Evolutionary conservation across 1,140 invertebrate species (phyloP).

Genomic region (Venturia canescens): DNA sequence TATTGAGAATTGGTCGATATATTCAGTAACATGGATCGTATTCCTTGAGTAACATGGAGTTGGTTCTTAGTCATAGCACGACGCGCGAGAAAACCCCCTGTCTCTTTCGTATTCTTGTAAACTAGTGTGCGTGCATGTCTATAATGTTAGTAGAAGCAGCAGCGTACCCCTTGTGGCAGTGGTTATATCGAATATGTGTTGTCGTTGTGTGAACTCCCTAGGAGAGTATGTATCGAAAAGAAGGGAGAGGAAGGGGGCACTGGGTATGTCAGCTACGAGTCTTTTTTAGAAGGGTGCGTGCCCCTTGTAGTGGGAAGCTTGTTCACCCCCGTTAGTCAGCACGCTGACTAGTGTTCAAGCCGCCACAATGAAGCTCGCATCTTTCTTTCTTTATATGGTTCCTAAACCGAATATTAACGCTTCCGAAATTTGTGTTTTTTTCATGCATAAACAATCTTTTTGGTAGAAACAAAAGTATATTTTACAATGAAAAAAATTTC

Average conservation of each 20-base stretch:
- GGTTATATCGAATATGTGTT: constrained; percentile 52
- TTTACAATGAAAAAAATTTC: neutral
- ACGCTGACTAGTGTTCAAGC: constrained; percentile 17
- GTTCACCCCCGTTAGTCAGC: constrained; percentile 36
- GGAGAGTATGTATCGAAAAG: constrained; percentile 20
- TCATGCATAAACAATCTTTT: neutral
- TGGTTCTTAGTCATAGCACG: constrained; percentile 61
- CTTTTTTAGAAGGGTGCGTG: constrained; percentile 39
- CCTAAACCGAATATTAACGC: neutral
- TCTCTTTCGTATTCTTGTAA: constrained; percentile 47
- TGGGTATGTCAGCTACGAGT: constrained; percentile 30
- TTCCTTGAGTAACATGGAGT: constrained; percentile 61
- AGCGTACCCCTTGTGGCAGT: constrained; percentile 8
- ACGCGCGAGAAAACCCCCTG: constrained; percentile 56
- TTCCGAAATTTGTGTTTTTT: neutral
- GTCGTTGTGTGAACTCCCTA: constrained; percentile 45
- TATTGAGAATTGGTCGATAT: neutral
- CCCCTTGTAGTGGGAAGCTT: constrained; percentile 33
- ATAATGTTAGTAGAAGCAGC: neutral
- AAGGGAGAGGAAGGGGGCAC: constrained; percentile 3
- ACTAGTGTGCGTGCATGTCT: neutral
- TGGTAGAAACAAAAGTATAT: neutral
- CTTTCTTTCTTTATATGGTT: constrained; percentile 17
- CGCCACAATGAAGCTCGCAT: constrained; percentile 37
- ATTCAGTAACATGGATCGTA: constrained; percentile 27